These are phyloP conservation scores for Bujurquina vittata DNA, from an alignment of 2,113 vertebrate genomes.

Conservation along the genomic window DNA sequence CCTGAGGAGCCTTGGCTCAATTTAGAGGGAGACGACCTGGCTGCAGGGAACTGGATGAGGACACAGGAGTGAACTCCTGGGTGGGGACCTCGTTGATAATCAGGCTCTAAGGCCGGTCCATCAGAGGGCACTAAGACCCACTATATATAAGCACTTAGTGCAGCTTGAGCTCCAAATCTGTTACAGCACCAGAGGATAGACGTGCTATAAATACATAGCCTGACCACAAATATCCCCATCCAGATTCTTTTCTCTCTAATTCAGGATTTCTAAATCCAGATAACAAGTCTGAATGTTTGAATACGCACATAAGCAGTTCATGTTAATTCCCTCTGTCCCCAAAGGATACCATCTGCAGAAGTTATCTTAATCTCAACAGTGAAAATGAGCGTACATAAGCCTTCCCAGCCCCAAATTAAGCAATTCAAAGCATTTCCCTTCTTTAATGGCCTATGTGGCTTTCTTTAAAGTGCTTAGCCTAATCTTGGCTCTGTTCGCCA, in stretches of 20 bases:
- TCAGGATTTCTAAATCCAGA: slow-evolving; percentile 53
- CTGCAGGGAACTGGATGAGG: slow-evolving; percentile 13
- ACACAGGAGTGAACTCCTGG: slow-evolving; percentile 4
- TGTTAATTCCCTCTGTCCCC: slow-evolving; percentile 38
- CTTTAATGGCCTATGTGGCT: slow-evolving; percentile 19
- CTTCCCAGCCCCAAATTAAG: slow-evolving; percentile 18
- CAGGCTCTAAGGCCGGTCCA: slow-evolving; percentile 35
- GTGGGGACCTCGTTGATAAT: slow-evolving; percentile 56
- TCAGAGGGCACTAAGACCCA: slow-evolving; percentile 60
- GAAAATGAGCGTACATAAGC: slow-evolving; percentile 35
- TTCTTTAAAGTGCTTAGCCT: slow-evolving; percentile 51
- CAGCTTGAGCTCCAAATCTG: slow-evolving; percentile 71
- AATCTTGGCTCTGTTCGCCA: slow-evolving; percentile 27
- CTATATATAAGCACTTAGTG: slow-evolving; percentile 69
- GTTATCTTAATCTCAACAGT: slow-evolving; percentile 47
- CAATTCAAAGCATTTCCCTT: slow-evolving; percentile 20
- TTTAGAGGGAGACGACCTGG: slow-evolving; percentile 24
- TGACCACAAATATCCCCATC: slow-evolving; percentile 33
- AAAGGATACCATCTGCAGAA: slow-evolving; percentile 16
- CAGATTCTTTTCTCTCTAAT: slow-evolving; percentile 48
- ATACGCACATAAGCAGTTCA: slow-evolving; percentile 8
- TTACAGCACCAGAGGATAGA: slow-evolving; percentile 59
- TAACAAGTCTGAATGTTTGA: slow-evolving; percentile 16
- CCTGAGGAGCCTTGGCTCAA: slow-evolving; percentile 9
- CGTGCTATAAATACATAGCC: slow-evolving; percentile 65